Percentiles rank a stretch among this genome's conserved stretches.
These are phyloP conservation scores for Oenanthe melanoleuca DNA, from an alignment of 2,113 vertebrate genomes.

Conservation along the genomic window DNA sequence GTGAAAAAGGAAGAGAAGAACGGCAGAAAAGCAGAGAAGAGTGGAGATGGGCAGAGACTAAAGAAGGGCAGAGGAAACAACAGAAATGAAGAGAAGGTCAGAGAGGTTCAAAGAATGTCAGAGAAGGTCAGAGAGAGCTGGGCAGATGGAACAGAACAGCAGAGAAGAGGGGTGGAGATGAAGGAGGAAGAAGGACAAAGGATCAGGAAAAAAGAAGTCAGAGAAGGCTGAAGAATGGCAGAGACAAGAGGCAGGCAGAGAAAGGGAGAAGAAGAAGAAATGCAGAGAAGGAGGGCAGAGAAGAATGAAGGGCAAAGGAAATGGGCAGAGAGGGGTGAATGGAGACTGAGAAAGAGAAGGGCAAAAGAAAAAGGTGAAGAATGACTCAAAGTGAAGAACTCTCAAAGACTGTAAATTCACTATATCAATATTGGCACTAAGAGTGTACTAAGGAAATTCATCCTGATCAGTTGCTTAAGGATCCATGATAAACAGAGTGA, in stretches of 20 bases:
- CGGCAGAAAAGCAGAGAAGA: neutral
- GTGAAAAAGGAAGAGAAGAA: neutral
- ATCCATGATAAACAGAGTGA: neutral
- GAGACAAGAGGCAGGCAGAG: neutral
- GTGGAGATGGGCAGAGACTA: neutral
- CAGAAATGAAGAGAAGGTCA: neutral
- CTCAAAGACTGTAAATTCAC: neutral
- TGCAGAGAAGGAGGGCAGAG: too few relatives aligned
- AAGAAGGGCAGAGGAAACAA: neutral
- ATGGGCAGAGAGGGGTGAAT: neutral
- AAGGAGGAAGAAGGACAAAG: neutral
- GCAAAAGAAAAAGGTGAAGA: neutral
- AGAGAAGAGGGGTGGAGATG: neutral
- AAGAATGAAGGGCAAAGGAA: too few relatives aligned
- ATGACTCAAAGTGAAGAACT: neutral
- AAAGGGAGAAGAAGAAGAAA: neutral
- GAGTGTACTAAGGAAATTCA: neutral
- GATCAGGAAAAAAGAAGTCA: neutral
- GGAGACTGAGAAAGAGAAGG: neutral
- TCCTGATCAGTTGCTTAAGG: slow-evolving; percentile 11
- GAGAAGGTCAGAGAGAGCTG: neutral
- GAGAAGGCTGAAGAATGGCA: neutral
- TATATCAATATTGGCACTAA: neutral
- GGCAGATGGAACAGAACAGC: neutral
- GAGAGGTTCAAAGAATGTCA: neutral